Evolutionary conservation across 2,797 vertebrate species (phyloP).

Genomic region (Syncerus caffer): DNA sequence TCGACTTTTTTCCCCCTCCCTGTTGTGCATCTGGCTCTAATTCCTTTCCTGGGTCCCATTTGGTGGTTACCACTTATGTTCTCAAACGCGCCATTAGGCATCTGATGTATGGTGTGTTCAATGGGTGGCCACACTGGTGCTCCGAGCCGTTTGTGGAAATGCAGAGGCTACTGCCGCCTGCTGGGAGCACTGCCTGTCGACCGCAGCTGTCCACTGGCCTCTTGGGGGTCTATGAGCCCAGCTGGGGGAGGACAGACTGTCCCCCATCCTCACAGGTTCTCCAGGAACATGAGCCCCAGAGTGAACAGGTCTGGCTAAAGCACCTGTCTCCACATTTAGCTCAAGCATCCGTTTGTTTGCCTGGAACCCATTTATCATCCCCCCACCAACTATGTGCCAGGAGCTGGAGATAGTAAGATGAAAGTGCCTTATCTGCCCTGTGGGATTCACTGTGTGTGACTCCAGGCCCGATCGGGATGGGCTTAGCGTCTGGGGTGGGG

Average conservation of each 20-base stretch:
- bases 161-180: not conserved
- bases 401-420: not conserved
- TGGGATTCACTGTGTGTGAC: not conserved
- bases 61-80: slow-evolving; percentile 56
- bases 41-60: slow-evolving; percentile 25
- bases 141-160: fast-evolving
- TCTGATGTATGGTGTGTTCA: slow-evolving; percentile 37
- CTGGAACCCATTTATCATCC: not conserved
- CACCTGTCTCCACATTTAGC: not conserved
- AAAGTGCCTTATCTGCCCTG: not conserved
- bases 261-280: not conserved
- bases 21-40: slow-evolving; percentile 28
- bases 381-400: fast-evolving
- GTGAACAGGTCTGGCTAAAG: not conserved
- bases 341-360: not conserved
- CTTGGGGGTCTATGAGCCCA: not conserved
- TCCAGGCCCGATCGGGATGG: not conserved
- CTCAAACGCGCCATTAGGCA: slow-evolving; percentile 57
- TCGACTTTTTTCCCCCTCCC: not conserved
- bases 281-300: not conserved
- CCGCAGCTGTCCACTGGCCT: not conserved
- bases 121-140: not conserved
- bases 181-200: not conserved
- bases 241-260: fast-evolving
- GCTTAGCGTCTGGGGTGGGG: not conserved